Base-by-base conservation (phyloP, 2,113 vertebrate species). In the Recurvirostra avosetta region DNA sequence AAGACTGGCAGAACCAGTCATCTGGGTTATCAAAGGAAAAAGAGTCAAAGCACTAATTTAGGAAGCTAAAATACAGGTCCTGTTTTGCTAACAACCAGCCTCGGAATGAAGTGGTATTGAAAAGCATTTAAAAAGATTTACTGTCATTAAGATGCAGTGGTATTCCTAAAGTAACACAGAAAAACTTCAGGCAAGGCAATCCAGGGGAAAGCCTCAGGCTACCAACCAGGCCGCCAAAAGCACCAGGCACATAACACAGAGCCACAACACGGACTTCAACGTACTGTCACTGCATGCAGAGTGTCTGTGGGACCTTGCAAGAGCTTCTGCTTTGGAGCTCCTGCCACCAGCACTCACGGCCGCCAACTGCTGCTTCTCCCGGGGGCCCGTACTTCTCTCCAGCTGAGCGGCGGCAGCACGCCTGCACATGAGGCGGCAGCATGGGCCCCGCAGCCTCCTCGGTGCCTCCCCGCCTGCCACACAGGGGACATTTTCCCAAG, bases 231-330 rank as follows among this genome's bases (percentile, higher is more conserved):
- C 43, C n/a, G 49, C 25, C 40, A 73, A 29, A 82, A 50, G 17
- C 25, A 56, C 9, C 3, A 5, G 8, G 41, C 15, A 43, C 0
- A 0, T 9, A 40, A 45, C 40, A 8, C 0, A 8, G 68, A 74
- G 55, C 11, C 36, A 4, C 0, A 15, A 47, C 34, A 32, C 22
- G 36, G 43, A 15, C 12, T 32, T 62, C 49, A 59, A 5, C 5
- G 1, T 5, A 19, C 20, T 15, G 4, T 53, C 43, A 20, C 40
- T 3, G 17, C 26, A 8, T 0, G 15, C 49, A 59, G 27, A 36
- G 41, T 2, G 15, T 9, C 63, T 61, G 49, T 61, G 59, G 36
- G 40, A 21, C 29, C 26, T 49, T 12, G 47, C 10, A 49, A 49
- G 47, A 22, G 47, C 47, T 49, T 22, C 47, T 49, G 47, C 47